These are phyloP conservation scores for Drosophila dives DNA, from an alignment of 2,888 invertebrate species.

Conservation along the genomic window DNA sequence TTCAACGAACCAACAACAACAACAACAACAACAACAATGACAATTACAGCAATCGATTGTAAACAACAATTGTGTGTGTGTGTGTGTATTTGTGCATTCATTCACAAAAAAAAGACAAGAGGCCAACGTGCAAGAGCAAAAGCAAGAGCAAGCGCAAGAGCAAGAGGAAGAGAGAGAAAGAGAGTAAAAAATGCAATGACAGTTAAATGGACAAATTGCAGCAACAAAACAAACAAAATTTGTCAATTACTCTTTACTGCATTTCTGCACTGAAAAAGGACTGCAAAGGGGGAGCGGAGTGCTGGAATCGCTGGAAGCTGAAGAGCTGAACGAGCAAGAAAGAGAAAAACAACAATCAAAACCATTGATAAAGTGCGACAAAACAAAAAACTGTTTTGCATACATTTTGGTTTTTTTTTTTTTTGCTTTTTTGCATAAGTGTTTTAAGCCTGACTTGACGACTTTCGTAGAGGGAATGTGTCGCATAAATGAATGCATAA, in stretches of 20 bases:
- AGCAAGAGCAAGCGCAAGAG: not conserved
- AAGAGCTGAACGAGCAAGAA: not conserved
- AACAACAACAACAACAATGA: constrained; percentile 17
- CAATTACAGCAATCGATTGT: constrained; percentile 14
- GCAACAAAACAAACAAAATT: not conserved
- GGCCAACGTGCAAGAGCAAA: constrained; percentile 3
- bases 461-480: constrained; percentile 23
- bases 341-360: not conserved
- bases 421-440: not conserved
- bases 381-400: not conserved
- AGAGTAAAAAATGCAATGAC: not conserved
- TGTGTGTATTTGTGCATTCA: constrained; percentile 7
- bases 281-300: not conserved
- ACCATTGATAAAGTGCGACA: not conserved
- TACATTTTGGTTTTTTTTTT: not conserved
- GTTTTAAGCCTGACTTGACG: constrained; percentile 2
- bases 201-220: constrained; percentile 6
- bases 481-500: constrained; percentile 47
- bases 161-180: not conserved
- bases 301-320: not conserved
- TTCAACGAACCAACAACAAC: constrained; percentile 25
- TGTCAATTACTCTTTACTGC: not conserved
- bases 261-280: not conserved
- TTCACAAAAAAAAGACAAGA: constrained; percentile 30
- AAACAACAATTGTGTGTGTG: constrained; percentile 6